Evolutionary conservation across 2,797 vertebrate species (phyloP), one percentile per base, ranked within the genome.

Genomic region (Etheostoma perlongum): DNA sequence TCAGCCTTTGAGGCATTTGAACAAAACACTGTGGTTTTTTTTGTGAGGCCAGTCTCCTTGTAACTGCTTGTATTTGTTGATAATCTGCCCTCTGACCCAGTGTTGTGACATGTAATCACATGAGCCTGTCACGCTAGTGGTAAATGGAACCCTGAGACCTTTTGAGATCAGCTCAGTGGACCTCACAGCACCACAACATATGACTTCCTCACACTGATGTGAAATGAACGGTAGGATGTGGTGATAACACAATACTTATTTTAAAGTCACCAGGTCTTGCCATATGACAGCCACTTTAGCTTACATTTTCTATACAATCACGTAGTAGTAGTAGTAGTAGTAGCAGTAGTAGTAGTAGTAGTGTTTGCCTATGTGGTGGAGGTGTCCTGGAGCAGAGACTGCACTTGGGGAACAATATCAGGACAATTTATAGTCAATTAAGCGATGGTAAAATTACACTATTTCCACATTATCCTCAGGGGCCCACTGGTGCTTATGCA

Each of bases 111-210:
- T 83, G 70, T 84, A 84, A 85, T 76, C 84, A 3, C 73, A 63
- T 48, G 60, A 66, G 63, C 27, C 36, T 21, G 82, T 87, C 76
- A 85, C 13, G 10, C 62, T 23, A 4, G 21, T 3, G 21, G 30
- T 76, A 63, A 88, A 84, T 67, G 53, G 64, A 72, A 76, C 77
- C 80, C 79, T 75, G 82, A 63, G 82, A 82, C 76, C 72, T 62
- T 55, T n/a, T 67, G 72, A 42, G 76, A 72, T 49, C 54, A 52
- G 68, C 60, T 74, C 66, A 75, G 73, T 53, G 63, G 72, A 71
- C 74, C 83, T 66, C 60, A 55, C 44, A 46, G 42, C 52, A 16
- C 66, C 51, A 11, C 36, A 48, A 21, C 76, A 58, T 51, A 72
- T 72, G 61, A 79, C 63, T 68, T 81, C 51, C 58, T 81, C 78